Evolutionary conservation across 2,113 vertebrate species (phyloP), one percentile per base, ranked within the genome.

Genomic region (Puffinus mauretanicus): DNA sequence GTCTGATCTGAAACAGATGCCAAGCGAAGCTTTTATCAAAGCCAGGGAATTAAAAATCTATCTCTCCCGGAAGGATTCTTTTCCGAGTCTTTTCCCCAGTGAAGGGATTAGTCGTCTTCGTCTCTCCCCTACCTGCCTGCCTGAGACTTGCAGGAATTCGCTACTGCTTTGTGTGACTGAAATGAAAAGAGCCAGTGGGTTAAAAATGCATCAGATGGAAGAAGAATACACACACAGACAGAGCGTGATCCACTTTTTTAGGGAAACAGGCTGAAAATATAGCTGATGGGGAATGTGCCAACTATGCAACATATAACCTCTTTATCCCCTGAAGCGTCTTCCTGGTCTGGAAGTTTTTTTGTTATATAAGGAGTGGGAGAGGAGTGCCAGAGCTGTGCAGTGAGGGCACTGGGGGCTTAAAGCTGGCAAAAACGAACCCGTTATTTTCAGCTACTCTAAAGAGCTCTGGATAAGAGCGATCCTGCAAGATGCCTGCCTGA

Each of bases 1-100:
- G 88, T 70, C 94, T 96, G 92, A 95, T 96, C 71, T 90, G 92
- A 96, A 97, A 92, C 82, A 94, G 89, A 93, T 90, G 92, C 87
- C 93, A 91, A 88, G n/a, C 0, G 5, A 70, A 88, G 79, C 51
- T 94, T 96, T 95, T 96, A 96, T 95, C 93, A 94, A 96, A 96
- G 78, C 36, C 76, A 93, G 71, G n/a, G 96, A 94, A 96, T 91
- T 96, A 95, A 95, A 94, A 94, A 94, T 61, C 0, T 79, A 57
- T 80, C 40, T 88, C n/a, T 85, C 82, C 58, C 85, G 62, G 66
- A 94, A 94, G 75, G 70, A 85, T 87, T 94, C 69, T 89, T n/a
- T 89, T 95, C 73, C 1, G 6, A 82, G 38, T 90, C 57, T 82
- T 94, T 87, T 13, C 25, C 18, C 15, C 8, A 29, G 30, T 86